A percentile compares a stretch with the other conserved stretches of the same genome.
These are phyloP conservation scores for Hirundo rustica DNA, from an alignment of 2,797 vertebrate species.

Conservation along the genomic window DNA sequence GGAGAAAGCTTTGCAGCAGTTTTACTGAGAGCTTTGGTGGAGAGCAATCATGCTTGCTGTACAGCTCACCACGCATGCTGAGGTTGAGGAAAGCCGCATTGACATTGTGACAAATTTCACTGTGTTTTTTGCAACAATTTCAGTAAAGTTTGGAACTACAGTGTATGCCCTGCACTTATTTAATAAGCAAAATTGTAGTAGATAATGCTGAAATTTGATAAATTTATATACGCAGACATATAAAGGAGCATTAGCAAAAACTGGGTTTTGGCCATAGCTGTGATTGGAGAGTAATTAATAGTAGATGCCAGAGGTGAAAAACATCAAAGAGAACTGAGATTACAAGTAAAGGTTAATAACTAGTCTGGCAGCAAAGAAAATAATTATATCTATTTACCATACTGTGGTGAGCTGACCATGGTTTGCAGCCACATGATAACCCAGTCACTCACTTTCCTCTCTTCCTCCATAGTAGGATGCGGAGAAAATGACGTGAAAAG, in stretches of 20 bases:
- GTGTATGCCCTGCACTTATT: neutral
- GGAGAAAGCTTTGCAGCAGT: neutral
- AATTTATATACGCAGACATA: neutral
- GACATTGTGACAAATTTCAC: neutral
- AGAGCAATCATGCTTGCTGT: neutral
- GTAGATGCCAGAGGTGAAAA: neutral
- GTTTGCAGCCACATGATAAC: neutral
- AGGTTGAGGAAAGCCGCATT: neutral
- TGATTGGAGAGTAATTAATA: neutral
- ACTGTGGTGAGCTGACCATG: neutral
- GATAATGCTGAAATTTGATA: neutral
- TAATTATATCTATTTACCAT: neutral
- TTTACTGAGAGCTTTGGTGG: neutral
- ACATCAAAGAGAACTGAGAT: neutral
- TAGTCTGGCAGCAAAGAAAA: neutral
- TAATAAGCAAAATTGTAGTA: neutral
- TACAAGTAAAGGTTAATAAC: neutral
- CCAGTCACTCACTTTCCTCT: neutral
- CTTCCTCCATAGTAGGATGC: neutral
- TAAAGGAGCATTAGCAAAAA: neutral
- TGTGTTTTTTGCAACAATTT: neutral
- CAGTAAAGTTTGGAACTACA: neutral
- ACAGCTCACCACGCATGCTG: fast-evolving
- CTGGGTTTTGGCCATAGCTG: neutral
- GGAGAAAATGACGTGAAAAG: neutral